Percentiles rank a stretch among this genome's conserved stretches.
These are phyloP conservation scores for Agrilus planipennis DNA, from an alignment of 1,140 invertebrate species.

Conservation along the genomic window DNA sequence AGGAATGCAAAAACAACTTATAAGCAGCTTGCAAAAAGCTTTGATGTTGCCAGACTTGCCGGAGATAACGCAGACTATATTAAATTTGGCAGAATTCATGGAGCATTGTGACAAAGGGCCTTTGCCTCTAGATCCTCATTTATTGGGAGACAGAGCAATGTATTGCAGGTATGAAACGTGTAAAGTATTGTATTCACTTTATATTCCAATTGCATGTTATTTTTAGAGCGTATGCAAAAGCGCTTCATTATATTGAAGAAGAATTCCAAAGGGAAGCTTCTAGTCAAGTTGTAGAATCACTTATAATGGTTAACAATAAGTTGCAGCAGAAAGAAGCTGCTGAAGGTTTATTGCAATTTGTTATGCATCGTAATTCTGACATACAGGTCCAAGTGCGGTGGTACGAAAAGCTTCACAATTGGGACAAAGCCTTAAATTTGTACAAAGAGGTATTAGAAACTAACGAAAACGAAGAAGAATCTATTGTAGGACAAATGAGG, in stretches of 20 bases:
- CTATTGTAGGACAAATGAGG: constrained; percentile 86
- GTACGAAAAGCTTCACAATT: constrained; percentile 98
- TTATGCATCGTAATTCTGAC: constrained; percentile 67
- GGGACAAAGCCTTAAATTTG: constrained; percentile 87
- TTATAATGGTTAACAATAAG: constrained; percentile 98
- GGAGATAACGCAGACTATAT: constrained; percentile 93
- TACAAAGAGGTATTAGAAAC: constrained; percentile 59
- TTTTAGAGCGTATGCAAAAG: constrained; percentile 83
- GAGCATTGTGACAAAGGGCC: constrained; percentile 97
- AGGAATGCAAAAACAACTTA: constrained; percentile 72
- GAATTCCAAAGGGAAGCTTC: constrained; percentile 64
- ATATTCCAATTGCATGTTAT: no score
- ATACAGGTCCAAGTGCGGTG: constrained; percentile 86
- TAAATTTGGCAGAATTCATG: constrained; percentile 99
- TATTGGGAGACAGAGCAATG: constrained; percentile 74
- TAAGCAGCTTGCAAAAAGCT: constrained; percentile 78
- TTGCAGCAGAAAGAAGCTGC: constrained; percentile 97
- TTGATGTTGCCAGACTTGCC: constrained; percentile 86
- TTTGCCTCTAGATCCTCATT: constrained; percentile 74
- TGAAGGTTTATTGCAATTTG: constrained; percentile 80
- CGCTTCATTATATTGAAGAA: constrained; percentile 96
- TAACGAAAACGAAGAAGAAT: constrained; percentile 55
- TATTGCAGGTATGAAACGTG: constrained; percentile 53
- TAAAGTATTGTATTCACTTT: no score
- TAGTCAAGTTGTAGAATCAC: constrained; percentile 76